Conservation (phyloP, 1,140 invertebrate genomes). For the Drusus annulatus region DNA sequence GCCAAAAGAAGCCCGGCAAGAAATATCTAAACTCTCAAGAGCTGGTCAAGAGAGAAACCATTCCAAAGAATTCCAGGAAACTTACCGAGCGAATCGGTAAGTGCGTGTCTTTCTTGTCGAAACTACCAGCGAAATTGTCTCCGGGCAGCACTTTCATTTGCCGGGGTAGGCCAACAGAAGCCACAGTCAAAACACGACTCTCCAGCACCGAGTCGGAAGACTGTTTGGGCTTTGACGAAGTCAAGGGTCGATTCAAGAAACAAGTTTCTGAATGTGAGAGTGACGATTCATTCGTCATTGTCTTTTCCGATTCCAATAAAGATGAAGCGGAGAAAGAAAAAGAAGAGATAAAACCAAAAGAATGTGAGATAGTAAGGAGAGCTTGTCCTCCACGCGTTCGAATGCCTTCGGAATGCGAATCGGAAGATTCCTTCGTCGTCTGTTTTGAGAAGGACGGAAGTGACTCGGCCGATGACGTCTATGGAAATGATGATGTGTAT, state of each 20-base stretch:
- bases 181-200: neutral
- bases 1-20: neutral
- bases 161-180: neutral
- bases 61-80: neutral
- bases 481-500: slow-evolving; percentile 40
- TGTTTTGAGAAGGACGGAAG: slow-evolving; percentile 42
- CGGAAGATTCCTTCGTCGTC: slow-evolving; percentile 56
- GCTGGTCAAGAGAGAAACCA: neutral
- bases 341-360: neutral
- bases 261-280: slow-evolving; percentile 48
- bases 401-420: slow-evolving; percentile 54
- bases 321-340: slow-evolving; percentile 7
- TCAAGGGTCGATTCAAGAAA: slow-evolving; percentile 41
- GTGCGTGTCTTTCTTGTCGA: slow-evolving; percentile 33
- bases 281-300: slow-evolving; percentile 50
- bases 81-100: slow-evolving; percentile 8
- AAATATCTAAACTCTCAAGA: slow-evolving; percentile 1
- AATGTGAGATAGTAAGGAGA: neutral
- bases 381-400: neutral
- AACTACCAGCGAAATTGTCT: slow-evolving; percentile 23
- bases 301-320: slow-evolving; percentile 39
- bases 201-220: slow-evolving; percentile 32
- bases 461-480: slow-evolving; percentile 17
- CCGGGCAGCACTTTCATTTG: slow-evolving; percentile 2
- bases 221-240: slow-evolving; percentile 38